Base-by-base conservation (phyloP, 2,797 vertebrate genomes). In the Enoplosus armatus region DNA sequence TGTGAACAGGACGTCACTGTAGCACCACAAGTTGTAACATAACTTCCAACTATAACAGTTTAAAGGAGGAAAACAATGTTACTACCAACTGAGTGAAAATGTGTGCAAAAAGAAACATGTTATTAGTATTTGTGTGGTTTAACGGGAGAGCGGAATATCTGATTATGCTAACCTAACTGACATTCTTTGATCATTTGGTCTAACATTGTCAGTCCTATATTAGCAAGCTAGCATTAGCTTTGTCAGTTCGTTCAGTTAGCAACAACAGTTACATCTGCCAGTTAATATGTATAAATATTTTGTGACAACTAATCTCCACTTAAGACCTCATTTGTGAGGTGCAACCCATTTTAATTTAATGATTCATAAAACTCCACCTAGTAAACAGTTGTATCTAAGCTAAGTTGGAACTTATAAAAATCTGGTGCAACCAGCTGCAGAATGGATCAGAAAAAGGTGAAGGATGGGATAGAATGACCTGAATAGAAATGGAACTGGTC, bases 341-440 rank as follows among this genome's bases (percentile, higher is more conserved):
- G 22, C 60, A 58, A 61, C 54, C 20, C 0, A 5, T 59, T 77
- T 62, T 41, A 4, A 26, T 43, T 31, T 14, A 33, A 10, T 16
- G 6, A 50, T 7, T 18, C 14, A 31, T 16, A 33, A 59, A 47
- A 48, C 12, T n/a, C 15, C 3, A 51, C 18, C 37, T 24, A 15
- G 18, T 14, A 24, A 61, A 47, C 9, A 47, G 1, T 3, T 0
- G 7, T 0, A 5, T 14, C 7, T 2, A 22, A 39, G 26, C 2
- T 20, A 33, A 27, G 15, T 4, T 47, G 4, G 1, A 50, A 29
- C 4, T 60, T 29, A 27, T 29, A 50, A 55, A 27, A 14, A 51
- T 6, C 9, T 24, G 24, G 16, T 67, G 53, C 2, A 62, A 12
- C 1, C 48, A 4, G 6, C 2, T 29, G 41, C 6, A n/a, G 31